Base-by-base conservation (phyloP, 2,888 invertebrate genomes). In the Clistopyga incitator region DNA sequence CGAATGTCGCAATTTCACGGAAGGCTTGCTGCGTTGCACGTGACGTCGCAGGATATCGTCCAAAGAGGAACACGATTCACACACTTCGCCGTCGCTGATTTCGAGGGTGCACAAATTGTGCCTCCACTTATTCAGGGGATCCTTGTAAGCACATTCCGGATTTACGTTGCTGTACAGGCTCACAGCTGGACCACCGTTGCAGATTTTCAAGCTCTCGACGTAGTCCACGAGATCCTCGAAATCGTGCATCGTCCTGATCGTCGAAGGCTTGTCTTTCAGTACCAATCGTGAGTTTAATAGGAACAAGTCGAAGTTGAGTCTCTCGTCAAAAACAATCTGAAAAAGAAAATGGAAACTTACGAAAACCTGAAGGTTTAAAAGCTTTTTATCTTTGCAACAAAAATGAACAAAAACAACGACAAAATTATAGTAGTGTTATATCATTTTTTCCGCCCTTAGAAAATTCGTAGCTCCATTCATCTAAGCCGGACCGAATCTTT, bases 141-240 rank as follows among this genome's bases (percentile, higher is more conserved):
- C 88, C 71, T 85, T 89, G 64, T 89, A 89, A 64, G 89, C 89
- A 70, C 89, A 89, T 71, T 89, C 89, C 15, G 84, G 84, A 78
- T 85, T 88, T 6, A 88, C 78, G 42, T 85, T 86, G 52, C 81
- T 84, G 54, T 87, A 88, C 61, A 80, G 71, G 25, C 77, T 84
- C n/a, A 88, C 56, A 6, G 85, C 79, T 1, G 89, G 89, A 4
- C 89, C 89, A 20, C 89, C 89, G 6, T 45, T 25, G 50, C 89
- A 89, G n/a, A 89, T 68, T 83, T 87, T 89, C 34, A 89, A 59
- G 25, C 86, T 79, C 34, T 87, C 78, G 15, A 87, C 85, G 45
- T 87, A 86, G 34, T 85, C 84, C 29, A 89, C 59, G 13, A 88
- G 71, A 54, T 85, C 72, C 64, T 87, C 88, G 23, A 88, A 86